phyloP scores from a whole-genome alignment of 2,888 invertebrate species.

The Tyria jacobaeae region DNA sequence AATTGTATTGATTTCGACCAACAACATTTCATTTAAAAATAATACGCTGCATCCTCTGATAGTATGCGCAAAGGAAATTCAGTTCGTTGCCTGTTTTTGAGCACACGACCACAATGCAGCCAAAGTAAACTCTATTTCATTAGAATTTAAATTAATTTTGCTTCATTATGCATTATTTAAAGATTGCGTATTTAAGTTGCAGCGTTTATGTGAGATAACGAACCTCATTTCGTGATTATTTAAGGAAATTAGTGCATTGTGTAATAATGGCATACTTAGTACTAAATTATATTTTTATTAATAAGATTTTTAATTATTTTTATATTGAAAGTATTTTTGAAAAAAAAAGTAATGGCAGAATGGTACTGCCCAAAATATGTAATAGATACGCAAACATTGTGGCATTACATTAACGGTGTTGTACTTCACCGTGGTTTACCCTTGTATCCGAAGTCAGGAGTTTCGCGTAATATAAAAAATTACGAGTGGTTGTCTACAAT shows the following conservation, averaged over 20 bases:
- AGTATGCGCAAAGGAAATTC: constrained; percentile 56
- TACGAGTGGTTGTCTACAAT: no score
- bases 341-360: not conserved
- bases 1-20: constrained; percentile 17
- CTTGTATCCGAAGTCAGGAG: no score
- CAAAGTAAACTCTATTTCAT: constrained; percentile 20
- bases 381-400: no score
- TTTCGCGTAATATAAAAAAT: no score
- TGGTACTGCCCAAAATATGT: no score
- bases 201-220: constrained; percentile 3
- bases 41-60: constrained; percentile 56
- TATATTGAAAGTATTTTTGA: not conserved
- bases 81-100: constrained; percentile 60
- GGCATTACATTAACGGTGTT: no score
- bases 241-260: not conserved
- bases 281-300: no score
- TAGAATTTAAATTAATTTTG: constrained; percentile 14
- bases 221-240: not conserved
- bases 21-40: constrained; percentile 45
- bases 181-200: not conserved
- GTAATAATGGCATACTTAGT: not conserved
- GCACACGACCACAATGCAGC: constrained; percentile 16
- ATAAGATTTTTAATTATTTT: no score
- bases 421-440: no score
- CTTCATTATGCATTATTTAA: not conserved